Percentiles rank a stretch among this genome's conserved stretches.
phyloP scores from a whole-genome alignment of 1,140 invertebrate species.

The Bombus terrestris region DNA sequence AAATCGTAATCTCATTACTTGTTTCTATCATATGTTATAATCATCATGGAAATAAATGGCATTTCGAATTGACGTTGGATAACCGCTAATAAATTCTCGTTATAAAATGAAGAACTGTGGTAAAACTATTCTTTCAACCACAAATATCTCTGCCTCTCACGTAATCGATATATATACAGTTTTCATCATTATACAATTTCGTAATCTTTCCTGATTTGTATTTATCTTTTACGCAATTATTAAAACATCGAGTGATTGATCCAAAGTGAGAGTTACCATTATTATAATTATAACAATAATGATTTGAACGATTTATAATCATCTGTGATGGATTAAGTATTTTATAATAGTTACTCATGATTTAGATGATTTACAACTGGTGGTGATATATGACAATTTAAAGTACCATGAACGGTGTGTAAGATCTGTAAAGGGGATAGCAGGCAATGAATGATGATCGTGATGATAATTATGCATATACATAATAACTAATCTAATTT shows the following conservation, averaged over 20 bases:
- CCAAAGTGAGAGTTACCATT: neutral
- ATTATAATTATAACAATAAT: neutral
- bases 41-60: neutral
- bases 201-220: no score
- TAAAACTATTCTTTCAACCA: conserved; percentile 31
- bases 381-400: neutral
- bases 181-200: no score
- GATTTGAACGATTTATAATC: neutral
- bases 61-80: conserved; percentile 39
- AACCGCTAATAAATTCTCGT: conserved; percentile 62
- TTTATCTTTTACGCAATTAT: neutral
- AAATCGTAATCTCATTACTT: neutral
- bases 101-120: conserved; percentile 42
- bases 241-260: neutral
- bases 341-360: neutral
- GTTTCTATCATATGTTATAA: neutral
- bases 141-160: neutral
- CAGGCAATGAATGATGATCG: no score
- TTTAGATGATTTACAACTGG: neutral
- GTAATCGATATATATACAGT: neutral
- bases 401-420: neutral
- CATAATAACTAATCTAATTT: no score
- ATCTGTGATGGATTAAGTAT: neutral
- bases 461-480: no score
- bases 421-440: no score